These are phyloP conservation scores for Rhabdomys dilectus DNA, from an alignment of 2,113 vertebrate genomes.

Conservation along the genomic window DNA sequence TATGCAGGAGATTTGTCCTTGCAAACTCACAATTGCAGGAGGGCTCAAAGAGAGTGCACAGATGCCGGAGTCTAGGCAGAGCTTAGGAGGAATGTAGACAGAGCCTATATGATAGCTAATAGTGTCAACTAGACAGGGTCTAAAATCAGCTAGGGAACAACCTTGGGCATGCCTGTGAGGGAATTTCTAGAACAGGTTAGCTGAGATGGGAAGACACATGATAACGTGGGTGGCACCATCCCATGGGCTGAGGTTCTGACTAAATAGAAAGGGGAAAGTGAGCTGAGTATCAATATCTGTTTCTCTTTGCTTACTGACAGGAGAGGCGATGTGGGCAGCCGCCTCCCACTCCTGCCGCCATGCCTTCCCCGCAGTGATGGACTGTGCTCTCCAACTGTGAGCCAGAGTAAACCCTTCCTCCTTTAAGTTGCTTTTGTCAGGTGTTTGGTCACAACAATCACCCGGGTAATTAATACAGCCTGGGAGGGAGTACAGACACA, in stretches of 20 bases:
- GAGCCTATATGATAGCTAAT: not conserved
- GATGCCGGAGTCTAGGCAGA: not conserved
- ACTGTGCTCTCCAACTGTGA: not conserved
- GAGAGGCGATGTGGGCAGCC: not conserved
- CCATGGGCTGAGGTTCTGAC: not conserved
- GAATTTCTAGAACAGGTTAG: not conserved
- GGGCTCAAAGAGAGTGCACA: not conserved
- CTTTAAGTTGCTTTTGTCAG: not conserved
- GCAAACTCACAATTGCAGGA: not conserved
- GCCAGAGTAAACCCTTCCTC: not conserved
- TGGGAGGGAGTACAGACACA: not conserved
- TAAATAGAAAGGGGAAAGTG: not conserved
- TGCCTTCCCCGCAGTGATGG: not conserved
- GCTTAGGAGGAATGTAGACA: not conserved
- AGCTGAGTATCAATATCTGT: not conserved
- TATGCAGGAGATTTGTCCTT: not conserved
- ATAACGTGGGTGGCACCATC: not conserved
- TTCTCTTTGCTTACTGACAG: not conserved
- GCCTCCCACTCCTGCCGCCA: not conserved
- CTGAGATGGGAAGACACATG: not conserved
- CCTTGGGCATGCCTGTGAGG: not conserved
- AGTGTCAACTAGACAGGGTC: not conserved
- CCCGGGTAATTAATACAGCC: too few relatives aligned
- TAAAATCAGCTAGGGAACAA: not conserved
- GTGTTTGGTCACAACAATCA: not conserved